Evolutionary conservation across 1,140 invertebrate genomes (phyloP), one percentile per base, ranked within the genome.

Genomic region (Sinella curviseta): DNA sequence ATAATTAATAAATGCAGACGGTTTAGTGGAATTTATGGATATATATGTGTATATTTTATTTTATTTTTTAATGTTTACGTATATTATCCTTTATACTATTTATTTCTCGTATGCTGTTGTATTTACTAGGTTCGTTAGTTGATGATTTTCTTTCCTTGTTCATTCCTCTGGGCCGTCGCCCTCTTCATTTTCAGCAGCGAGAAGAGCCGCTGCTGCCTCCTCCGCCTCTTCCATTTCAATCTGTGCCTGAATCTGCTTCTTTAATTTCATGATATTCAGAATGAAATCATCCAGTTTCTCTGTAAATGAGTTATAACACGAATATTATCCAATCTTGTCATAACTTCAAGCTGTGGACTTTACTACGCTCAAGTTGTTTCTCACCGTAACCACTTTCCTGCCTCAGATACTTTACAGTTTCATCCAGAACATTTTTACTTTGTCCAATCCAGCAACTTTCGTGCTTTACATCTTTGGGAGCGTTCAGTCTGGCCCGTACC

Each of bases 201-300:
- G 39, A 12, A 8, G 8, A 4, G 78, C 78, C 14, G 73, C 67
- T 4, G 39, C 70, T 8, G 36, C 60, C 35, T 70, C 77, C n/a
- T 60, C 78, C 3, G 74, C 35, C 36, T 74, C 78, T 57, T 79
- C 78, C 54, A 65, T 1, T 36, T 79, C 78, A 4, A 75, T 26
- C 31, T 79, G 67, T 12, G 12, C 24, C 34, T 54, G 60, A 28
- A 79, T 75, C 17, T 79, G 55, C 4, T 67, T 28, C 48, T 79
- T 79, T n/a, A 79, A 34, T 48, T 75, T 79, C 20, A 79, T 73
- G 35, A 79, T 79, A 30, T 79, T 79, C 36, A 79, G 28, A 34
- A 79, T 79, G 73, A 79, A 79, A 48, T 79, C 78, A 34, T 79
- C 78, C 12, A 79, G 65, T 75, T 79, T 79, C 34, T 79, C 78